Evolutionary conservation across 2,797 vertebrate species (phyloP), one percentile per base, ranked within the genome.

Genomic region (Anguilla megastoma): DNA sequence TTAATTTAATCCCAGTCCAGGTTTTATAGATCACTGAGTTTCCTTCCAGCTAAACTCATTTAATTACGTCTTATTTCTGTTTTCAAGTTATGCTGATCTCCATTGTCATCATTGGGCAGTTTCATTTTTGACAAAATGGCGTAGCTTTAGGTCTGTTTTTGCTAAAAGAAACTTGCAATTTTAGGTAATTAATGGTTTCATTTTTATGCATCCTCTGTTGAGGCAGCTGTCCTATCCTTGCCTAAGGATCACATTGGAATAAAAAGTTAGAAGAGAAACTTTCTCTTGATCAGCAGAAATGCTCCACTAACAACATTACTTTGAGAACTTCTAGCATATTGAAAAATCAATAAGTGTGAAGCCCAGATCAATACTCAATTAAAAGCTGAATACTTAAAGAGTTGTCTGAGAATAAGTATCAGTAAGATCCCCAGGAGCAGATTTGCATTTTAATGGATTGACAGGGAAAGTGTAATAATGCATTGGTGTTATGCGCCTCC

Each of bases 221-320:
- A 18, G 9, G 27, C 71, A 76, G 27, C 33, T 36, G 30, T 36
- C 27, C 33, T 76, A 76, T 21, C 16, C 33, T 76, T 76, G 71
- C 71, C 36, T 76, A 36, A 76, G 71, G 71, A 36, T 76, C 27
- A 76, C 30, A 36, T 4, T 14, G 33, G 30, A 76, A 76, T 33
- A 18, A 16, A 76, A 69, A 69, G n/a, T 69, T 16, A 24, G 71
- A 76, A 16, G 71, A 76, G 71, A 76, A 76, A 76, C 71, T 69
- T 69, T 69, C 63, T n/a, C 21, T 76, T 76, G 30, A 74, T 74
- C 33, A 76, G 71, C 71, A 33, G 41, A 76, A n/a, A n/a, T 69
- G 10, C 71, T 14, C 71, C 30, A 33, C 14, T 36, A 76, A 33
- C 9, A 14, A 36, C 71, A 14, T 76, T 16, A 36, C 71, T 76